Evolutionary conservation across 2,888 invertebrate genomes (phyloP), one percentile per base, ranked within the genome.

Genomic region (Sinohyriopsis cumingii): DNA sequence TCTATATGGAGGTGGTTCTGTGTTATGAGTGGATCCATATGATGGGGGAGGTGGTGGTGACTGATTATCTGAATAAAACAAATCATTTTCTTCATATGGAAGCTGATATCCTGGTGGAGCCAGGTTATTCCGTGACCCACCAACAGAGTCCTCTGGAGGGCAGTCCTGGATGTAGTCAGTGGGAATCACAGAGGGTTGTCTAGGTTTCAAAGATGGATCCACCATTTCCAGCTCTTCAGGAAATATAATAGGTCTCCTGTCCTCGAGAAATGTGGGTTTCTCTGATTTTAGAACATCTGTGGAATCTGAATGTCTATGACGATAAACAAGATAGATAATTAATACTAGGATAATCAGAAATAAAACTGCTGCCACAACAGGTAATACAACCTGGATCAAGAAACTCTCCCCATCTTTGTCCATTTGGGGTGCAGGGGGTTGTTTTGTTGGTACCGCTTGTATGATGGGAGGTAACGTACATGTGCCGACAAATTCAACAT

Each of bases 201-300:
- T 77, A 6, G 84, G 79, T 59, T 80, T 80, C 12, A 77, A 71
- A 1, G 71, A 75, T 15, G 81, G 70, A 54, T 84, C 84, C 18
- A 80, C 77, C 71, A 79, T 75, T 61, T 83, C 83, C 24, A 83
- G 56, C 63, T 87, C 87, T 20, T 82, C 82, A 22, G 84, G 86
- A 55, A 87, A 80, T 55, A 86, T 80, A 15, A 86, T 82, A 3
- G 85, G 85, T 18, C 83, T 78, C 24, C 86, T 73, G 57, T 86
- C 84, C 57, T 84, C 82, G 24, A 79, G 73, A 63, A 82, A 84
- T 9, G 78, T 73, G 6, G 83, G 82, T 61, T 84, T 84, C 56
- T 85, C 84, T 6, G 79, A 74, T 20, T 78, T 78, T 20, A 78
- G 67, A 4, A 79, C 59, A n/a, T 74, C 68, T 59, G 74, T 75